A percentile compares a stretch with the other conserved stretches of the same genome.
Conservation (phyloP, 2,797 vertebrate species). For the Pangasius mekongensis region DNA sequence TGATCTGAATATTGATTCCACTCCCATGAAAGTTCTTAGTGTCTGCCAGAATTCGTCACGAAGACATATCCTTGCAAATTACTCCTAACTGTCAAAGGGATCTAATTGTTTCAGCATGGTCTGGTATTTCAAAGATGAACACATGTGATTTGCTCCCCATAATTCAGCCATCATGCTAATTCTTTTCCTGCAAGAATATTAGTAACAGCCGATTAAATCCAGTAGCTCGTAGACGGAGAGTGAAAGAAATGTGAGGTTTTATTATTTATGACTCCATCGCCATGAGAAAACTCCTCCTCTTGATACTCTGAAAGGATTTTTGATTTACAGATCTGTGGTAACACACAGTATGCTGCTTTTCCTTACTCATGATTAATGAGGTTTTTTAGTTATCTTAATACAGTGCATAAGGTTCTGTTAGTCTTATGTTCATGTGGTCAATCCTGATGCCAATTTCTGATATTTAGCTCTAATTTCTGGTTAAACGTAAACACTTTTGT, state of each 20-base stretch:
- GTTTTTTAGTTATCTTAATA: conserved; percentile 26
- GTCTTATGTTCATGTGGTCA: background rate
- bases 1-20: conserved; percentile 61
- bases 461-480: background rate
- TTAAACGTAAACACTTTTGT: conserved; percentile 38
- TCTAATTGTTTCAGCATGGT: conserved; percentile 67
- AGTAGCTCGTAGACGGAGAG: conserved; percentile 38
- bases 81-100: conserved; percentile 54
- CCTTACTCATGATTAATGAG: conserved; percentile 11
- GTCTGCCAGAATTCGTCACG: conserved; percentile 57
- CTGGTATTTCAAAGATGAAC: conserved; percentile 57
- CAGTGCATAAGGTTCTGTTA: conserved; percentile 10
- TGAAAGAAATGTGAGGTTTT: conserved; percentile 34
- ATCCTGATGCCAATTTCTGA: background rate
- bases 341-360: conserved; percentile 13
- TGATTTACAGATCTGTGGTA: conserved; percentile 17
- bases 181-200: conserved; percentile 58
- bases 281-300: conserved; percentile 43
- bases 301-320: conserved; percentile 8
- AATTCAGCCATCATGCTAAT: conserved; percentile 51
- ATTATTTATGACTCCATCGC: conserved; percentile 36
- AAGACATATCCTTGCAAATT: conserved; percentile 58
- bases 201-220: conserved; percentile 57
- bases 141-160: conserved; percentile 45
- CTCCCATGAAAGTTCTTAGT: conserved; percentile 53